A percentile compares a stretch with the other conserved stretches of the same genome.
These are phyloP conservation scores for Characodon lateralis DNA, from an alignment of 2,797 vertebrate genomes.

Conservation along the genomic window DNA sequence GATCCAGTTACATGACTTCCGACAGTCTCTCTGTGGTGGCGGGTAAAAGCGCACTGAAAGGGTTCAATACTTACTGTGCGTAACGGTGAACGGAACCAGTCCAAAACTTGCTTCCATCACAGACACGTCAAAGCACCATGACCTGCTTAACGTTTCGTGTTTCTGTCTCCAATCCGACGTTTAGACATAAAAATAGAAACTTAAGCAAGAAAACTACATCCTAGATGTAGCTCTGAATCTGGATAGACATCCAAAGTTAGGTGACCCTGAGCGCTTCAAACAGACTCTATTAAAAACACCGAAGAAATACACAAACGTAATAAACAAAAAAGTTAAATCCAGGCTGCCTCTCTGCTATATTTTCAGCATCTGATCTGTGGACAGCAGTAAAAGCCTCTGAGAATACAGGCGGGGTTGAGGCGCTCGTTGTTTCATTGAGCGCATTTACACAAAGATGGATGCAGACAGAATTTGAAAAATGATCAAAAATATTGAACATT, in stretches of 20 bases:
- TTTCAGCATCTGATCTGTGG: constrained; percentile 31
- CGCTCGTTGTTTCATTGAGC: background rate
- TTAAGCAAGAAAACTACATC: background rate
- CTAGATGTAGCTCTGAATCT: background rate
- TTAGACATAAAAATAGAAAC: background rate
- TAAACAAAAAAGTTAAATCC: background rate
- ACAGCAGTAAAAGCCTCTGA: constrained; percentile 6
- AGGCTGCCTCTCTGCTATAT: background rate
- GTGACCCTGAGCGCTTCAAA: no score
- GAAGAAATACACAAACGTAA: background rate
- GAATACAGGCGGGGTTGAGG: background rate
- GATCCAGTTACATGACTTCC: background rate
- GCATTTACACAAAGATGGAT: background rate
- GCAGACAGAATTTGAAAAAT: background rate
- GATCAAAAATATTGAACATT: background rate
- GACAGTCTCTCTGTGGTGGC: background rate
- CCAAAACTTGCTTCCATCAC: constrained; percentile 89
- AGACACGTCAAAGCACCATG: constrained; percentile 22
- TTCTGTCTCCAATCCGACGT: background rate
- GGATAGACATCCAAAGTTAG: background rate
- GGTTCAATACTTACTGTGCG: constrained; percentile 85
- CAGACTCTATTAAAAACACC: background rate
- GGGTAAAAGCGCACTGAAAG: background rate
- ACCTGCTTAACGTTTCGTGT: background rate
- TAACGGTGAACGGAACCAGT: constrained; percentile 86